These are phyloP conservation scores for Apamea sordens DNA, from an alignment of 2,888 invertebrate genomes.

Conservation along the genomic window DNA sequence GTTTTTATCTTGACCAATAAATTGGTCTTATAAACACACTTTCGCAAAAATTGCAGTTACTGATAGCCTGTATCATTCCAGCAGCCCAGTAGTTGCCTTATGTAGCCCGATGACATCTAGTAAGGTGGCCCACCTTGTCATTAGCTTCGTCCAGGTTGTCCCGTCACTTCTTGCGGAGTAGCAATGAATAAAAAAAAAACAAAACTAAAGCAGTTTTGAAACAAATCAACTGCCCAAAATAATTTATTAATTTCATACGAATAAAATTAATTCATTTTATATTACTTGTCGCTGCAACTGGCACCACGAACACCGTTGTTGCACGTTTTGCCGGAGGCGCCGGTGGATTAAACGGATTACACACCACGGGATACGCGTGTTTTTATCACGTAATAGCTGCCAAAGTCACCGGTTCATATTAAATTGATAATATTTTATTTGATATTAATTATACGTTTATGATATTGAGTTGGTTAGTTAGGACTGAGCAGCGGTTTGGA, in stretches of 20 bases:
- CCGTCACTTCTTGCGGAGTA: neutral
- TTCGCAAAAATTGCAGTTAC: neutral
- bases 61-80: neutral
- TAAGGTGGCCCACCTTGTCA: too few relatives aligned
- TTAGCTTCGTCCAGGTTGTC: neutral
- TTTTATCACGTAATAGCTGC: slow-evolving; percentile 79
- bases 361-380: slow-evolving; percentile 78
- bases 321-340: slow-evolving; percentile 81
- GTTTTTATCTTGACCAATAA: neutral
- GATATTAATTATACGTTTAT: slow-evolving; percentile 34
- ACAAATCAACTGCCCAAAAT: neutral
- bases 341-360: slow-evolving; percentile 83
- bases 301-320: slow-evolving; percentile 58
- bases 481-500: neutral
- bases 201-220: neutral
- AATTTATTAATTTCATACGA: neutral
- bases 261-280: too few relatives aligned
- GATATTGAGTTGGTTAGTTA: neutral
- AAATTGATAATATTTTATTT: slow-evolving; percentile 45
- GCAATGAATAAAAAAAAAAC: neutral
- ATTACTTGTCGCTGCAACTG: slow-evolving; percentile 66
- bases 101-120: neutral
- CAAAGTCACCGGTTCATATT: slow-evolving; percentile 66
- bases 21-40: neutral
- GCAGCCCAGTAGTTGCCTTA: neutral